phyloP scores from a whole-genome alignment of 1,140 invertebrate species.

The Hypothenemus hampei region DNA sequence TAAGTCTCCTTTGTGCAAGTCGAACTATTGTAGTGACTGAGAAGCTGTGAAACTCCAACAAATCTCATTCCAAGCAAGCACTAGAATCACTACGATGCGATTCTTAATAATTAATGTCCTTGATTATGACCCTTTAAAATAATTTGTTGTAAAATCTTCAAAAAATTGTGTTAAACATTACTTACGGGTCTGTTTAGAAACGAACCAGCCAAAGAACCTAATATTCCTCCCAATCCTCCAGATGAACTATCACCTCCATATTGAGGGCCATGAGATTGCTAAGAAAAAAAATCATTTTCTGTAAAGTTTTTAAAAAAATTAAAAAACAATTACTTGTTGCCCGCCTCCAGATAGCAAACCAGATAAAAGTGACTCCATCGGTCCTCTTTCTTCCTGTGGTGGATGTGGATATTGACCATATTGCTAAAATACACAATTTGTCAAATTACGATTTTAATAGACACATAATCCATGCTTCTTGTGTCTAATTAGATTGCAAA shows the following conservation, averaged over 20 bases:
- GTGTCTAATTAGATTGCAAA: neutral
- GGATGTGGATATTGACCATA: slow-evolving; percentile 36
- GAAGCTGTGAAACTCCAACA: no score
- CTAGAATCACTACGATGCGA: no score
- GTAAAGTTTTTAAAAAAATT: neutral
- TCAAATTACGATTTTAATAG: no score
- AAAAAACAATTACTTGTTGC: slow-evolving; percentile 16
- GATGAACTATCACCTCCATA: slow-evolving; percentile 37
- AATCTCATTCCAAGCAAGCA: no score
- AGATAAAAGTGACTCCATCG: slow-evolving; percentile 25
- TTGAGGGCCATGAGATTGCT: slow-evolving; percentile 32
- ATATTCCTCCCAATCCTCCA: slow-evolving; percentile 37
- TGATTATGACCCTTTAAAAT: no score
- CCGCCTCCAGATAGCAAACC: slow-evolving; percentile 23
- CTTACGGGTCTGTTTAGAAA: slow-evolving; percentile 28
- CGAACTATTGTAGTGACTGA: no score
- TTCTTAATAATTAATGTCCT: no score
- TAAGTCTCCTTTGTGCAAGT: no score
- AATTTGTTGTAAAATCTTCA: no score
- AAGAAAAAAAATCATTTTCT: slow-evolving; percentile 1
- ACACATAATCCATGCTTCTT: no score
- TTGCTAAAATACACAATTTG: slow-evolving; percentile 20
- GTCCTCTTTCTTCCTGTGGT: slow-evolving; percentile 30
- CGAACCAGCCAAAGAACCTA: slow-evolving; percentile 34
- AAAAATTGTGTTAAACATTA: no score